Evolutionary conservation across 2,113 vertebrate genomes (phyloP).

Genomic region (Atrichornis clamosus): DNA sequence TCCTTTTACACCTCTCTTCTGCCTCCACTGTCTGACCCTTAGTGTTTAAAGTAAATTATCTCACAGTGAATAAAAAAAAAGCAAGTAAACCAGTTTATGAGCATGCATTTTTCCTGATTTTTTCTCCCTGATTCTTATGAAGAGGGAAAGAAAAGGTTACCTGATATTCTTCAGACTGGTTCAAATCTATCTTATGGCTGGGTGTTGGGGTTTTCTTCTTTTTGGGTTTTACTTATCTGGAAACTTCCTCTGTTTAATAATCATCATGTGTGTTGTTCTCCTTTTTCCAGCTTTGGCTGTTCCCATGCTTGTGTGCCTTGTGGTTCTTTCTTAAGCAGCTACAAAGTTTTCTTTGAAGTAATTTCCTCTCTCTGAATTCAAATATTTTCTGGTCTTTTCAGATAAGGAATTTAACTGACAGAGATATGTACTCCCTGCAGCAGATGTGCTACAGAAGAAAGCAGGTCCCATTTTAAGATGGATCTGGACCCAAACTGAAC

Average conservation of each 20-base stretch:
- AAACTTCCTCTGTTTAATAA: background rate
- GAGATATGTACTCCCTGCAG: background rate
- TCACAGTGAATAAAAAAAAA: background rate
- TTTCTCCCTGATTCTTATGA: background rate
- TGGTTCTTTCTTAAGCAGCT: constrained; percentile 3
- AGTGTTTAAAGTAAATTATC: background rate
- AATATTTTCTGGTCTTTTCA: constrained; percentile 22
- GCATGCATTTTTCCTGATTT: background rate
- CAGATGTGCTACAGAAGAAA: background rate
- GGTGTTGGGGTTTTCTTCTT: background rate
- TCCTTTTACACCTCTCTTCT: background rate
- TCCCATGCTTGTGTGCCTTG: background rate
- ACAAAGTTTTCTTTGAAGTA: background rate
- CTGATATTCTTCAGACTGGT: background rate
- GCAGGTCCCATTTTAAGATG: background rate
- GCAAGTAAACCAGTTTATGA: background rate
- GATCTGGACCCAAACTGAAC: background rate
- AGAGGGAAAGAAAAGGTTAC: background rate
- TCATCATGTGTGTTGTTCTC: background rate
- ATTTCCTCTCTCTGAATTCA: constrained; percentile 27
- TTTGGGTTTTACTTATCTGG: background rate
- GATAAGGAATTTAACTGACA: constrained; percentile 4
- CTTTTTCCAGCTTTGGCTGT: background rate
- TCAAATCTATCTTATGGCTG: background rate
- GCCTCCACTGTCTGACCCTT: background rate